phyloP scores from a whole-genome alignment of 2,888 invertebrate species.

The Subacronicta megacephala region DNA sequence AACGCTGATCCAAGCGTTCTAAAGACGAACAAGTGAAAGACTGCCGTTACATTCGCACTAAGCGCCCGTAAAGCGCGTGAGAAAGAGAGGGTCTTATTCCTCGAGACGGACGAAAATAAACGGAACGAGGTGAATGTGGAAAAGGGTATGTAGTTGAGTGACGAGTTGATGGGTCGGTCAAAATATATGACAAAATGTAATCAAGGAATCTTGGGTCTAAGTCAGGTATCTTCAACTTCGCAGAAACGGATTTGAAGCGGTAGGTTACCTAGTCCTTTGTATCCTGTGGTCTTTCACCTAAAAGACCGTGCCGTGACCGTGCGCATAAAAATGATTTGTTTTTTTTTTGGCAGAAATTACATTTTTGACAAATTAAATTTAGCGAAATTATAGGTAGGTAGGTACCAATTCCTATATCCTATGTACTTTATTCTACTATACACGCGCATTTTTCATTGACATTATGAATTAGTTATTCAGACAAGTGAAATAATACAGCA shows the following conservation, averaged over 20 bases:
- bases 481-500: conserved; percentile 22
- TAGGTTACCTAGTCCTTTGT: no score
- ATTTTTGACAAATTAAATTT: no score
- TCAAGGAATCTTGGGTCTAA: no score
- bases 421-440: no score
- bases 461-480: conserved; percentile 21
- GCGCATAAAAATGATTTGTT: no score
- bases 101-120: conserved; percentile 59
- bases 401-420: no score
- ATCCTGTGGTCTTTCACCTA: neutral
- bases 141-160: conserved; percentile 61
- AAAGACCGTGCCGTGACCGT: no score
- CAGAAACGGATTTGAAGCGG: neutral
- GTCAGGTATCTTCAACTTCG: neutral
- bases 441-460: no score
- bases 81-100: conserved; percentile 60
- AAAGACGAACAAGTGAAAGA: conserved; percentile 56
- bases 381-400: no score
- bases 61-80: conserved; percentile 37
- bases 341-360: no score
- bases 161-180: neutral
- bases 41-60: conserved; percentile 59
- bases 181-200: conserved; percentile 1
- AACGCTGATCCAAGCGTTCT: conserved; percentile 54
- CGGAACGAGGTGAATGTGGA: conserved; percentile 78